Base-by-base conservation (phyloP, 2,888 invertebrate genomes). In the Apotomis capreana region DNA sequence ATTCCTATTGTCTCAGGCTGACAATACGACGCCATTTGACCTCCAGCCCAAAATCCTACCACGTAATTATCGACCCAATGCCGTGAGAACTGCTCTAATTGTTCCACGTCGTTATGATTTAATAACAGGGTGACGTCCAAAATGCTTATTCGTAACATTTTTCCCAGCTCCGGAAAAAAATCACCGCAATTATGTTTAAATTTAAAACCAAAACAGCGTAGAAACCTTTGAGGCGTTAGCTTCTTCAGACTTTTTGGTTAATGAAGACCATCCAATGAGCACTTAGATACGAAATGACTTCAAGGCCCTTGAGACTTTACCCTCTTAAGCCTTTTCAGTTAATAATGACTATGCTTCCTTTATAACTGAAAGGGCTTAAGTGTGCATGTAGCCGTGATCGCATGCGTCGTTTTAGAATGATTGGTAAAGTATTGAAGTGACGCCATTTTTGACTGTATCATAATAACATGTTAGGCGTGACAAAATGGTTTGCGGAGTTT, bases 91-190 rank as follows among this genome's bases (percentile, higher is more conserved):
- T 67, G 69, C 68, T 75, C 69, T 69, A 51, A 69, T 65, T 77
- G 81, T 80, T 78, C 80, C 77, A 81, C 82, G 80, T 82, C 78
- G 80, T 83, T 85, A 83, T 82, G 85, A 86, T 87, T 88, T 91
- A 91, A 91, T 91, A 86, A 89, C 81, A 88, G 88, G 86, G 88
- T 80, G 84, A 85, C 84, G 84, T 79, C 75, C 81, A 76, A 83
- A 86, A 87, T 84, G 82, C 78, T 86, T 84, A 87, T 87, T 85
- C 79, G 78, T 72, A 76, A 77, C 78, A 79, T 80, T 80, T 83
- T 84, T 81, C 80, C 80, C 80, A 80, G 70, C 69, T 68, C 69
- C 68, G 26, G 26, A 65, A 68, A 72, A 87, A 88, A 87, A 87
- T 81, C 77, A 75, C 82, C 79, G 78, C 81, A 82, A 87, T 88